phyloP scores from a whole-genome alignment of 2,797 vertebrate species.

The Clamator glandarius region DNA sequence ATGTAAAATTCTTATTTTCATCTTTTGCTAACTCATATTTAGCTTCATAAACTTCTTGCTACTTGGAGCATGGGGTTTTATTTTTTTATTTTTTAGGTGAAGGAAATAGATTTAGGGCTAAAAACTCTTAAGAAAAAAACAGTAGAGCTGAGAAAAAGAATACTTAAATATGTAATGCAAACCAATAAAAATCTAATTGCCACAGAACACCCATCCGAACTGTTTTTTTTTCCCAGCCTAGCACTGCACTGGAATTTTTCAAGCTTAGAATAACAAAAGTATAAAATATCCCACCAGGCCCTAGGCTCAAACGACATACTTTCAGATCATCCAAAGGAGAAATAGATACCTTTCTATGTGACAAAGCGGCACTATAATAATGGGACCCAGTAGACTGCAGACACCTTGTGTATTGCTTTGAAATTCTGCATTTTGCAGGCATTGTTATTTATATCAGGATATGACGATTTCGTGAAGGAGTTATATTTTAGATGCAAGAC shows the following conservation, averaged over 20 bases:
- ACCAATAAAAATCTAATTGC: neutral
- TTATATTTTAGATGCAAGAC: neutral
- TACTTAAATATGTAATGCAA: neutral
- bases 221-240: neutral
- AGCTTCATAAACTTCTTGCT: neutral
- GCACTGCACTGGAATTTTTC: neutral
- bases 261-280: neutral
- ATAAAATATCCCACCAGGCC: neutral
- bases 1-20: neutral
- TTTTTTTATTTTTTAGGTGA: neutral
- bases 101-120: neutral
- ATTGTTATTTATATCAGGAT: neutral
- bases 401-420: neutral
- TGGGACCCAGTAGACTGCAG: neutral
- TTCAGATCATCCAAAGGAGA: neutral
- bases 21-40: neutral
- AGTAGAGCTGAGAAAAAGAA: neutral
- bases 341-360: neutral
- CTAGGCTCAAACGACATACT: neutral
- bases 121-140: neutral
- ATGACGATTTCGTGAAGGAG: neutral
- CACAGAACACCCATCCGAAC: neutral
- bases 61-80: accelerated
- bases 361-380: neutral
- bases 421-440: neutral